phyloP scores from a whole-genome alignment of 2,888 invertebrate genomes.

The Prosapia bicincta region DNA sequence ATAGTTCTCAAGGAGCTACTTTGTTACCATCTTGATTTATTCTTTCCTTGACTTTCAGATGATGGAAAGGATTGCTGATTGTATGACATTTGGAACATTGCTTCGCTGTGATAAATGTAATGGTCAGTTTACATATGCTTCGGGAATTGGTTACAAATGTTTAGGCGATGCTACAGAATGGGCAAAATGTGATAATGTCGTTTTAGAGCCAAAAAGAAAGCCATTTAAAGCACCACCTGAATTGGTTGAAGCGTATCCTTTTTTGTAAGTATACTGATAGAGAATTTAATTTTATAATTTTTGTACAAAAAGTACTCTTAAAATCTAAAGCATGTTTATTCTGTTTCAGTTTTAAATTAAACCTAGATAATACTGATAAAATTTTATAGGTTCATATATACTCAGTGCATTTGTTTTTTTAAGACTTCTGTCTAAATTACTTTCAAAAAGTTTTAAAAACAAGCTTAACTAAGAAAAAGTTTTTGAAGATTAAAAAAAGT shows the following conservation, averaged over 20 bases:
- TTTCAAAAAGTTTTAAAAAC: no score
- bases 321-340: no score
- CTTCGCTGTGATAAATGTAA: constrained; percentile 75
- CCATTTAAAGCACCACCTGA: constrained; percentile 65
- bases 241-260: constrained; percentile 49
- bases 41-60: constrained; percentile 52
- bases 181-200: constrained; percentile 76
- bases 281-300: no score
- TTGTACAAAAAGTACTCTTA: no score
- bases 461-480: no score
- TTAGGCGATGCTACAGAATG: constrained; percentile 81
- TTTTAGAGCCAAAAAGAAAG: constrained; percentile 67
- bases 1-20: neutral
- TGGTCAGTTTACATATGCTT: constrained; percentile 65
- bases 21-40: constrained; percentile 18
- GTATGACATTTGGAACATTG: constrained; percentile 84
- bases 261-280: constrained; percentile 18
- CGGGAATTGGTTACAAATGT: constrained; percentile 79
- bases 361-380: no score
- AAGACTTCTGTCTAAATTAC: no score
- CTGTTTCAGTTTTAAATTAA: no score
- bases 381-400: no score
- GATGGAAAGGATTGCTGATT: constrained; percentile 74
- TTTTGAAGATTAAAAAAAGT: no score
- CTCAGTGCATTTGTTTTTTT: no score